phyloP scores from a whole-genome alignment of 1,140 invertebrate species.

The Ctenoplectra terminalis region DNA sequence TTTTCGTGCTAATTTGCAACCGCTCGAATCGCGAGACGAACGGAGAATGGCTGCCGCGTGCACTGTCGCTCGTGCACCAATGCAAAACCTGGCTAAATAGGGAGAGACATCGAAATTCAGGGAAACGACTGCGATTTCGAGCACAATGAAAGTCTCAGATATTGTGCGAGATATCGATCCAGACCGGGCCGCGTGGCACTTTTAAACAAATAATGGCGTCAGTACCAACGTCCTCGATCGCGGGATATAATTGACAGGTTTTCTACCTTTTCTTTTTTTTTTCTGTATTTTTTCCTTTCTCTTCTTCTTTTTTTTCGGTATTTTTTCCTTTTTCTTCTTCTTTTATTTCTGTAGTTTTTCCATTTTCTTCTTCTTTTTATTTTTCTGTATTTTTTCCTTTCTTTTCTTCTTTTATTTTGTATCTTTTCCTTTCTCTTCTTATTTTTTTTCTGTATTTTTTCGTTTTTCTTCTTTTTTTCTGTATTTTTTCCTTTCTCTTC shows the following conservation, averaged over 20 bases:
- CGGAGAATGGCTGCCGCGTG: not conserved
- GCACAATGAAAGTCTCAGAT: constrained; percentile 39
- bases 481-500: no score
- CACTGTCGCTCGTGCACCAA: not conserved
- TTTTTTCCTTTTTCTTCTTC: not conserved
- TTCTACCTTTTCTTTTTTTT: not conserved
- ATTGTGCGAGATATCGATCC: constrained; percentile 34
- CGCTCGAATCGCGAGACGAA: not conserved
- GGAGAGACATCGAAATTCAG: constrained; percentile 18
- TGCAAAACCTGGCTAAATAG: not conserved
- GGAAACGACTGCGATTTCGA: not conserved
- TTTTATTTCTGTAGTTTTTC: not conserved
- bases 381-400: not conserved
- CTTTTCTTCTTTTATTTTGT: no score
- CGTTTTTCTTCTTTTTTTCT: no score
- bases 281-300: not conserved
- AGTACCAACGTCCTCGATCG: constrained; percentile 18
- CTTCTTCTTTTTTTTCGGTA: no score
- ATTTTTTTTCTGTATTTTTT: not conserved
- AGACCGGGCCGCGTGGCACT: not conserved
- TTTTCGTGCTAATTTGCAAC: constrained; percentile 31
- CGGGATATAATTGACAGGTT: constrained; percentile 36
- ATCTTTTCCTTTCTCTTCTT: not conserved
- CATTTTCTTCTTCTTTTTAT: not conserved
- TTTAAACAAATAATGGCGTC: constrained; percentile 47